Evolutionary conservation across 2,888 invertebrate species (phyloP), one percentile per base, ranked within the genome.

Genomic region (Oeneis ivallda): DNA sequence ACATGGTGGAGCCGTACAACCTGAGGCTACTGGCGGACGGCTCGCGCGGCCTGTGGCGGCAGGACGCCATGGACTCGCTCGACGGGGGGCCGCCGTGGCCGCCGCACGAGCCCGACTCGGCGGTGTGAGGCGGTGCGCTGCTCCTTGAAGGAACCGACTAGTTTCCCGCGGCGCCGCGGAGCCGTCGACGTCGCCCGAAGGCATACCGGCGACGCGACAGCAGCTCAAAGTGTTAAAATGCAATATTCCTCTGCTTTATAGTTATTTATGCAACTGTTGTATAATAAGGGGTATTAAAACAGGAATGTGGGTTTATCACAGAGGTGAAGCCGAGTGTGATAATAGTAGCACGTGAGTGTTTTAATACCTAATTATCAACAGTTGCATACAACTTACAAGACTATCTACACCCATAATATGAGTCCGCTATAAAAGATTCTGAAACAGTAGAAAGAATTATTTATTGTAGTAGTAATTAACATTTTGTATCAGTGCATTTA

Each of bases 31-130:
- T 92, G 75, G 78, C 86, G 45, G 89, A 89, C 67, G 75, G 81
- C 65, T 74, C 80, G 65, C 86, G 90, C 68, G 79, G 79, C 60
- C 85, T 92, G 72, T 92, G 92, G 92, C 84, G 92, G 1, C 92
- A 92, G 81, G 89, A 92, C 83, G 92, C 92, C 3, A 9, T 59
- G 37, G 59, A 59, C 19, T 47, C 60, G 69, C 77, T 92, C 56
- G 91, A 91, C 79, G 67, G 87, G 63, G 85, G 77, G 73, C 89
- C 91, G 77, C 90, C 91, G 47, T 91, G 91, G 90, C 89, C 88
- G n/a, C 88, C 89, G 87, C 87, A 87, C 75, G 87, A 89, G 74
- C 89, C 92, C 19, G 92, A 92, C 81, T 90, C 90, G 6, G 85
- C 89, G 62, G 92, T 92, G 52, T 92, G 90, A 89, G 41, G 52